A percentile compares a stretch with the other conserved stretches of the same genome.
These are phyloP conservation scores for Lampropteryx suffumata DNA, from an alignment of 2,888 invertebrate genomes.

Conservation along the genomic window DNA sequence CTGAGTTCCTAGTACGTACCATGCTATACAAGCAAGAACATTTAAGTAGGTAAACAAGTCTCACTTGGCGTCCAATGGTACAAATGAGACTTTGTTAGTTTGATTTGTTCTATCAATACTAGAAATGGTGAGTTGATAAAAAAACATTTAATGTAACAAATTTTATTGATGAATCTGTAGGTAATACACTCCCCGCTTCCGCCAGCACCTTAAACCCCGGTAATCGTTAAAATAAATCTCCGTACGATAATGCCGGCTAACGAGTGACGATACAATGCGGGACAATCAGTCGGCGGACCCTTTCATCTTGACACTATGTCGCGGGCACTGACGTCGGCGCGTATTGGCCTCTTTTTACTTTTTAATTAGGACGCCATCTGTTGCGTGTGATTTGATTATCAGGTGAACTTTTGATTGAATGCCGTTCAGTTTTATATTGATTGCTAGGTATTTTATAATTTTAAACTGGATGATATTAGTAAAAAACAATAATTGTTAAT, in stretches of 20 bases:
- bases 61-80: too few relatives aligned
- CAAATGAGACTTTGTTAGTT: too few relatives aligned
- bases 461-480: too few relatives aligned
- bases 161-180: too few relatives aligned
- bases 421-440: not conserved
- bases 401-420: slow-evolving; percentile 25
- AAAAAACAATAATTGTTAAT: too few relatives aligned
- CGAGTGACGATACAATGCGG: slow-evolving; percentile 81
- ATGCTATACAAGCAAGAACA: too few relatives aligned
- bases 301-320: slow-evolving; percentile 82
- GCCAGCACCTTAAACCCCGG: slow-evolving; percentile 37
- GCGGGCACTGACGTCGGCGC: slow-evolving; percentile 51
- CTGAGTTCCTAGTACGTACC: too few relatives aligned
- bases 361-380: slow-evolving; percentile 27
- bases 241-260: slow-evolving; percentile 78
- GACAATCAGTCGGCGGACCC: slow-evolving; percentile 77
- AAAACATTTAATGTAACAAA: too few relatives aligned
- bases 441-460: not conserved
- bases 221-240: slow-evolving; percentile 82
- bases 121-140: too few relatives aligned
- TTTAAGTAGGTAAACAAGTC: too few relatives aligned
- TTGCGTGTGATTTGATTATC: slow-evolving; percentile 36
- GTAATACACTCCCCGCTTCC: slow-evolving; percentile 16
- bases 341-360: slow-evolving; percentile 38
- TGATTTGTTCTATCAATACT: too few relatives aligned